Percentiles rank a stretch among this genome's conserved stretches.
Conservation (phyloP, 2,888 invertebrate genomes). For the Lysandra coridon region DNA sequence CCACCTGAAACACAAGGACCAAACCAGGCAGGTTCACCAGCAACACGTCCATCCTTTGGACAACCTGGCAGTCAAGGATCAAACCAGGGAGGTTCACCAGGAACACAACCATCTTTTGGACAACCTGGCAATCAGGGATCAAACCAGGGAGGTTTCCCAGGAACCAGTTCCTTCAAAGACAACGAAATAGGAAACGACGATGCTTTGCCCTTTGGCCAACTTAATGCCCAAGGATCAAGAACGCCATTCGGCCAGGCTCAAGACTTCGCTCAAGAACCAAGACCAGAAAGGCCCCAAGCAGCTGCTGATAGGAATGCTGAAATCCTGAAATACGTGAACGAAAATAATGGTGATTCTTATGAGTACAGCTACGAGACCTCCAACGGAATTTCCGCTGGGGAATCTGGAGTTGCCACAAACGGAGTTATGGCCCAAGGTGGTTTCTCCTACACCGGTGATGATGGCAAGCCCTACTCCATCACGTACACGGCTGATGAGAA, state of each 20-base stretch:
- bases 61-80: background rate
- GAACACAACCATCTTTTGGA: background rate
- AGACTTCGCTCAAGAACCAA: slow-evolving; percentile 36
- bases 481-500: slow-evolving; percentile 74
- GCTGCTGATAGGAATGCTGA: slow-evolving; percentile 63
- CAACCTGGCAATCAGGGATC: background rate
- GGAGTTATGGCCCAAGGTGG: slow-evolving; percentile 71
- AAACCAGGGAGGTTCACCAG: background rate
- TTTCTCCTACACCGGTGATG: slow-evolving; percentile 70
- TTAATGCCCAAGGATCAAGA: background rate
- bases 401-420: slow-evolving; percentile 67
- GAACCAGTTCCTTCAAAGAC: background rate
- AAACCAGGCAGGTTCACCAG: background rate
- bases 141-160: background rate
- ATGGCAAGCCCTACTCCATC: slow-evolving; percentile 65
- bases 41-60: background rate
- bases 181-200: background rate
- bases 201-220: background rate
- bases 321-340: slow-evolving; percentile 63
- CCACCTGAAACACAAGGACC: background rate
- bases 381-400: slow-evolving; percentile 72
- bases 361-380: slow-evolving; percentile 71
- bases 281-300: slow-evolving; percentile 63
- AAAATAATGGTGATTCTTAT: slow-evolving; percentile 68
- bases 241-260: slow-evolving; percentile 28